A percentile compares a stretch with the other conserved stretches of the same genome.
These are phyloP conservation scores for Metopolophium dirhodum DNA, from an alignment of 1,140 invertebrate species.

Conservation along the genomic window DNA sequence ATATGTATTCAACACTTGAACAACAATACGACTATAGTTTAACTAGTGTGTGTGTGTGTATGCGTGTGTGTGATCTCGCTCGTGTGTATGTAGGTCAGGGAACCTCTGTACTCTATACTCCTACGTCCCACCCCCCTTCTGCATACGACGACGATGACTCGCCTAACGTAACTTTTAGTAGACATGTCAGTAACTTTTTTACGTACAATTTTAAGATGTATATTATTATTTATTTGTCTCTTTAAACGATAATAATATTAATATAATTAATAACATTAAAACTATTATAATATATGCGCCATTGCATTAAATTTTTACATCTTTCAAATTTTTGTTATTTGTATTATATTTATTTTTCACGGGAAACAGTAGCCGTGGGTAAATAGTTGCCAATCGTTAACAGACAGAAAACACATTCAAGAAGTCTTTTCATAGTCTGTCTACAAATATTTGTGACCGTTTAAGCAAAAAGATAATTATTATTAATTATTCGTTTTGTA, in stretches of 20 bases:
- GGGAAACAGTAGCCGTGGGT: neutral
- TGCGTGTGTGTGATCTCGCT: neutral
- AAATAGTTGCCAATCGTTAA: neutral
- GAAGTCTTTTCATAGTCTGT: neutral
- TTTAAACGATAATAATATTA: constrained; percentile 45
- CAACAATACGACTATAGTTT: constrained; percentile 36
- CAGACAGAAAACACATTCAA: neutral
- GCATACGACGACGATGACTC: neutral
- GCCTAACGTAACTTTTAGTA: constrained; percentile 16
- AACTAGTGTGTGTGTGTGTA: neutral
- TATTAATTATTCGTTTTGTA: neutral
- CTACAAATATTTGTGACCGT: neutral
- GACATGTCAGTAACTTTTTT: constrained; percentile 54
- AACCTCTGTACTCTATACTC: constrained; percentile 26
- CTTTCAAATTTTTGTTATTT: constrained; percentile 31
- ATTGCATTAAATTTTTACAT: constrained; percentile 52
- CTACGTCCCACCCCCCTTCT: neutral
- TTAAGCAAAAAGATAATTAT: neutral
- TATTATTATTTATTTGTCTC: constrained; percentile 56
- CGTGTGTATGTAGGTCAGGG: neutral
- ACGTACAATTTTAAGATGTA: constrained; percentile 48
- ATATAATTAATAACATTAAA: constrained; percentile 43
- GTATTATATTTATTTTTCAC: constrained; percentile 10
- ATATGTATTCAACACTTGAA: constrained; percentile 31
- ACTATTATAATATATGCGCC: constrained; percentile 45